A percentile compares a stretch with the other conserved stretches of the same genome.
These are phyloP conservation scores for Clitarchus hookeri DNA, from an alignment of 2,888 invertebrate genomes.

Conservation along the genomic window DNA sequence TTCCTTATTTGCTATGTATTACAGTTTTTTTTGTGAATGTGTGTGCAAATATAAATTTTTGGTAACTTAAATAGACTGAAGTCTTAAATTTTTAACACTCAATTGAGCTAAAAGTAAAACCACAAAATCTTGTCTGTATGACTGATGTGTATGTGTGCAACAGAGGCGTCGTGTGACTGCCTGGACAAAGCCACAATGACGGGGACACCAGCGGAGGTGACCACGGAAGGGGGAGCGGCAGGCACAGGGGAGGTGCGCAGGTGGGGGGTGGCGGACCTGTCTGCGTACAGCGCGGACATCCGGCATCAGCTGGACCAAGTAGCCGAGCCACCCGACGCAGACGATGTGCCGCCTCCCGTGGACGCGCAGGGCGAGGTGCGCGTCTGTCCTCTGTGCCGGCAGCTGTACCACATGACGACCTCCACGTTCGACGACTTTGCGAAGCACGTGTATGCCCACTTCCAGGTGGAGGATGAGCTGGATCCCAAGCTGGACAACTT, in stretches of 20 bases:
- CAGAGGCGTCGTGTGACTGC: neutral
- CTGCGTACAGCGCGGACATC: slow-evolving; percentile 22
- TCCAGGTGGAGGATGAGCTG: slow-evolving; percentile 59
- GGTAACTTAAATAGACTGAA: neutral
- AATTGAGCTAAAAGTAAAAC: neutral
- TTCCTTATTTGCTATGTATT: too few relatives aligned
- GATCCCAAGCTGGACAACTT: slow-evolving; percentile 32
- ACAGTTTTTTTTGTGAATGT: too few relatives aligned
- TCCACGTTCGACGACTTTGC: slow-evolving; percentile 67
- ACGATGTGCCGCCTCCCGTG: neutral
- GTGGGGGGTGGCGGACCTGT: slow-evolving; percentile 32
- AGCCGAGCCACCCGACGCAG: slow-evolving; percentile 31
- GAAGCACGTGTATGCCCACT: slow-evolving; percentile 78
- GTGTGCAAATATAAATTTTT: too few relatives aligned
- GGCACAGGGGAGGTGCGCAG: slow-evolving; percentile 25
- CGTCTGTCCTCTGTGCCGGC: slow-evolving; percentile 78
- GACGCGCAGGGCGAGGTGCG: slow-evolving; percentile 53
- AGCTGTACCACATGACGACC: slow-evolving; percentile 62
- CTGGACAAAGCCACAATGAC: slow-evolving; percentile 15
- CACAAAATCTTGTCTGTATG: neutral
- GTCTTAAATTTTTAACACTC: neutral
- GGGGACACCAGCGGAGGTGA: neutral
- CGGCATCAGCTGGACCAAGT: slow-evolving; percentile 30
- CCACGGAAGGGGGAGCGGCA: neutral
- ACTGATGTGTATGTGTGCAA: neutral